Base-by-base conservation (phyloP, 1,140 invertebrate genomes). In the Plodia interpunctella region DNA sequence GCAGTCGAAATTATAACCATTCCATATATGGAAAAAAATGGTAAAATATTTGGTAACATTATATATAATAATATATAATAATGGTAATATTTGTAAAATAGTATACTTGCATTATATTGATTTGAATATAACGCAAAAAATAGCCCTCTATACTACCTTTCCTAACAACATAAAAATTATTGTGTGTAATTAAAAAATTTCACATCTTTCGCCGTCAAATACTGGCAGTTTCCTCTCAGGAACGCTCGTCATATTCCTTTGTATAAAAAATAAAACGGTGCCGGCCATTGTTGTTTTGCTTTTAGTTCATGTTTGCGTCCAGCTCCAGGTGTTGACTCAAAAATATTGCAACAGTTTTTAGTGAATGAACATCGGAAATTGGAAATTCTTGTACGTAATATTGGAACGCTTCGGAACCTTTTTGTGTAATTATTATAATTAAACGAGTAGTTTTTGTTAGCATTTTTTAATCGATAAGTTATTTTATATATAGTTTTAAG, bases 281-380 rank as follows among this genome's bases (percentile, higher is more conserved):
- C 21, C 55, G 28, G 56, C 52, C 21, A 57, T 55, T 65, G 56
- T 65, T 21, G 38, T 20, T 55, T 59, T 58, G 51, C 63, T 61
- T 58, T 66, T 62, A 62, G 38, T 56, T 44, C 38, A 44, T 61
- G 64, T 66, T 68, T 68, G 62, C 32, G 49, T 59, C 56, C 38
- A 59, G 56, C 51, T 62, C 15, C 32, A 64, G 66, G 62, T 68
- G 62, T 64, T 68, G 66, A 64, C 59, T 64, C 59, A 64, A 68
- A 67, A 63, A 68, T 68, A 68, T 64, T 68, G 66, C 66, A 59
- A 61, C 53, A 38, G 59, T 59, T 64, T 68, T 68, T 60, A 55
- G 56, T 57, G 65, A 64, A 61, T 59, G 62, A 61, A 68, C 60
- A 62, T 66, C 55, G 50, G 49, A 60, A 63, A 65, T 65, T 64